A percentile compares a stretch with the other conserved stretches of the same genome.
Conservation (phyloP, 2,888 invertebrate genomes). For the Alloplasta piceator region DNA sequence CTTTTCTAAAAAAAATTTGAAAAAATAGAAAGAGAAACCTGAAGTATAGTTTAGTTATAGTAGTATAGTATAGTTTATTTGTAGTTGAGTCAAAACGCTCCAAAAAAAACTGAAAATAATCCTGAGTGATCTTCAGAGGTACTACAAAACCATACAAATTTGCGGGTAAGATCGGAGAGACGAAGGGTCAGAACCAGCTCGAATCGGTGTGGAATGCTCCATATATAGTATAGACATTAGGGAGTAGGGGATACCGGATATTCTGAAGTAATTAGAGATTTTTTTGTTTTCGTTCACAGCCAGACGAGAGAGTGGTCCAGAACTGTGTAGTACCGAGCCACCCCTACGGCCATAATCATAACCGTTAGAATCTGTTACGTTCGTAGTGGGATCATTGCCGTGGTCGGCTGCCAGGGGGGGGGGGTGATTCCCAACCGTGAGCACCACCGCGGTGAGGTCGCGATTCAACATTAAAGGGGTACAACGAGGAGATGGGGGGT, state of each 20-base stretch:
- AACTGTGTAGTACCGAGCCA: slow-evolving; percentile 33
- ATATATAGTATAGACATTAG: no score
- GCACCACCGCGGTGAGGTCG: slow-evolving; percentile 57
- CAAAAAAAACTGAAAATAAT: no score
- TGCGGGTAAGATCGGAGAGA: no score
- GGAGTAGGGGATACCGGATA: slow-evolving; percentile 49
- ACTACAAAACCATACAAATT: no score
- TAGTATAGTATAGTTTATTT: no score
- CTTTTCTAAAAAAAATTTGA: no score
- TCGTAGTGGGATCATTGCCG: slow-evolving; percentile 63
- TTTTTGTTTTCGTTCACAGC: slow-evolving; percentile 63
- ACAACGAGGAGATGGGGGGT: slow-evolving; percentile 13
- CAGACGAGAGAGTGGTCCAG: slow-evolving; percentile 40
- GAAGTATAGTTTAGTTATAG: no score
- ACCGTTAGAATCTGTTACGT: slow-evolving; percentile 81
- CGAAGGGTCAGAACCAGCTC: no score
- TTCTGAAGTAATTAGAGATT: slow-evolving; percentile 77
- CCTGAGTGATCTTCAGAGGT: no score
- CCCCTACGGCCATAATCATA: slow-evolving; percentile 77
- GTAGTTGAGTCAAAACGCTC: no score
- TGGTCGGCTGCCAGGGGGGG: slow-evolving; percentile 21
- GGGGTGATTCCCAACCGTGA: slow-evolving; percentile 52
- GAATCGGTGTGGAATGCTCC: no score
- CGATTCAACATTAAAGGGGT: slow-evolving; percentile 63
- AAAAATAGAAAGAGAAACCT: no score